phyloP scores from a whole-genome alignment of 2,888 invertebrate species.

The Seira ritae region DNA sequence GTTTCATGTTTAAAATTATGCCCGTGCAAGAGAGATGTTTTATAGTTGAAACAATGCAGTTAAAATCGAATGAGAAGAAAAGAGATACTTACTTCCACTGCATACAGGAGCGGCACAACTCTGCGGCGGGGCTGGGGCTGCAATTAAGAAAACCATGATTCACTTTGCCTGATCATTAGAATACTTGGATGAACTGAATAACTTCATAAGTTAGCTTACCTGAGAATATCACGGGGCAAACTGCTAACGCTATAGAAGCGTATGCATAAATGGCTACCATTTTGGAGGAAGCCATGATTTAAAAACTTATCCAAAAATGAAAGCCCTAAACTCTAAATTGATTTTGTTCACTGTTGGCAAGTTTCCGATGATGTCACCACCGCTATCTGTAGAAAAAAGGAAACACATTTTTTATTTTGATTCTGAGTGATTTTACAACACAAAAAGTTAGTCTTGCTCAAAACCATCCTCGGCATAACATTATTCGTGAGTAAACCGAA shows the following conservation, averaged over 20 bases:
- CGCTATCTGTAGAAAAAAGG: constrained; percentile 35
- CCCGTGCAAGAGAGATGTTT: too few relatives aligned
- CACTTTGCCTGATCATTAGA: background rate
- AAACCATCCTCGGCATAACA: too few relatives aligned
- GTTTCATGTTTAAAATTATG: too few relatives aligned
- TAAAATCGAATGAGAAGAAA: background rate
- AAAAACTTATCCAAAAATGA: constrained; percentile 40
- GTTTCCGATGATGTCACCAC: background rate
- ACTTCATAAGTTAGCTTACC: constrained; percentile 35
- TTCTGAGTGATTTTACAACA: too few relatives aligned
- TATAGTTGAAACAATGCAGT: too few relatives aligned
- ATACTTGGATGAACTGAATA: background rate
- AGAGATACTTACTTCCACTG: constrained; percentile 55
- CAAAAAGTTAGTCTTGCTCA: too few relatives aligned
- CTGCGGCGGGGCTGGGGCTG: constrained; percentile 58
- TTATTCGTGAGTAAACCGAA: too few relatives aligned
- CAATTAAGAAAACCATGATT: constrained; percentile 17
- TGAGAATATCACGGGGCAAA: constrained; percentile 64
- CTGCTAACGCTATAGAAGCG: constrained; percentile 62
- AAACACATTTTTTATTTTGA: too few relatives aligned
- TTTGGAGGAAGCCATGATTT: constrained; percentile 55
- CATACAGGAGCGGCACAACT: constrained; percentile 58
- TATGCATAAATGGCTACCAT: constrained; percentile 61
- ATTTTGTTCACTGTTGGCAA: too few relatives aligned
- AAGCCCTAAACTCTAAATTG: constrained; percentile 19